A percentile compares a stretch with the other conserved stretches of the same genome.
These are phyloP conservation scores for Oscarella lobularis DNA, from an alignment of 37 sponge, comb jelly and placozoan species.

Conservation along the genomic window DNA sequence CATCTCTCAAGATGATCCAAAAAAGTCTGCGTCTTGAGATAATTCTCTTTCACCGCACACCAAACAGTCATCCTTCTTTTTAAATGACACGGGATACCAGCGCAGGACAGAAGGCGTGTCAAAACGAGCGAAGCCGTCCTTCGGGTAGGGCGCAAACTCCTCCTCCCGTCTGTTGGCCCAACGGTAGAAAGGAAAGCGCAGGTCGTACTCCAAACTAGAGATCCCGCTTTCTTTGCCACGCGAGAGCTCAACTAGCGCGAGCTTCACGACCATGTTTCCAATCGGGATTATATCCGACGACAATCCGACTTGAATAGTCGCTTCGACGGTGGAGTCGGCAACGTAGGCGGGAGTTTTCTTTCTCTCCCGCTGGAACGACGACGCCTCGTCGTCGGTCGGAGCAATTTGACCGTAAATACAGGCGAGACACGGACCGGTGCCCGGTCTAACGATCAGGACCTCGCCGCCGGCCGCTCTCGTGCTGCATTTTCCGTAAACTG, in stretches of 20 bases:
- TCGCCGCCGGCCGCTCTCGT: background rate
- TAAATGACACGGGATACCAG: background rate
- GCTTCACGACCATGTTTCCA: background rate
- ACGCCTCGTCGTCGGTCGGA: background rate
- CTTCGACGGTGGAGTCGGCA: background rate
- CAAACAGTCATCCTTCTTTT: background rate
- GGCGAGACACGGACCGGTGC: background rate
- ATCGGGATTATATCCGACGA: background rate
- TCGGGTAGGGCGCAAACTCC: background rate
- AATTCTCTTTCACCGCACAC: too few species aligned
- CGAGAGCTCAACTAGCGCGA: background rate
- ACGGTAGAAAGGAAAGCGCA: background rate
- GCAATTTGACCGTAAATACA: background rate
- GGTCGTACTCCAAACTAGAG: background rate
- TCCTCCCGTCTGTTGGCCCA: background rate
- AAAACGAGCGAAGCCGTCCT: background rate
- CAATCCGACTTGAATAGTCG: background rate
- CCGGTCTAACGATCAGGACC: background rate
- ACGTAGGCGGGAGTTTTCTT: background rate
- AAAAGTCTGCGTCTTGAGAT: too few species aligned
- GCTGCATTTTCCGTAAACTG: background rate
- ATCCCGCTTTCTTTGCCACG: background rate
- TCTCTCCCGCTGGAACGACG: background rate
- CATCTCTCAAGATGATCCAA: too few species aligned
- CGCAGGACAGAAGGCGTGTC: conserved; percentile 1